Evolutionary conservation across 2,888 invertebrate species (phyloP).

Genomic region (Leucozona laternaria): DNA sequence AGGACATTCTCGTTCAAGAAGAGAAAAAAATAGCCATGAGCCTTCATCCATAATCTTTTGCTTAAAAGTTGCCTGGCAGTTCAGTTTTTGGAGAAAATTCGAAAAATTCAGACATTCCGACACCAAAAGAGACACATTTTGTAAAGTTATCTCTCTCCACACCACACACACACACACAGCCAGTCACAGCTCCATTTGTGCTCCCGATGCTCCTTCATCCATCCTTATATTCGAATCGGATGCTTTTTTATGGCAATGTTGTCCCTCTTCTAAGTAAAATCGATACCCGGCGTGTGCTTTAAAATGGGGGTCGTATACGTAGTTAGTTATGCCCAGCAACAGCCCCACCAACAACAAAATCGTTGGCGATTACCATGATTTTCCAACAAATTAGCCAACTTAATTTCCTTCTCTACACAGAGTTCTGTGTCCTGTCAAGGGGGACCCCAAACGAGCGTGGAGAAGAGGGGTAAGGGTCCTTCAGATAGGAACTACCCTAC

Average conservation of each 20-base stretch:
- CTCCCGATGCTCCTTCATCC: conserved; percentile 1
- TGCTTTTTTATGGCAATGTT: conserved; percentile 50
- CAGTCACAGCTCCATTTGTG: background rate
- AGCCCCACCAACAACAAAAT: conserved; percentile 58
- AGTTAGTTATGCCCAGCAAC: conserved; percentile 2
- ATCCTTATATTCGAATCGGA: conserved; percentile 4
- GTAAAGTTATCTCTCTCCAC: conserved; percentile 65
- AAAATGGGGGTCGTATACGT: conserved; percentile 10
- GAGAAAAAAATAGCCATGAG: conserved; percentile 6
- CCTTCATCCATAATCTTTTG: conserved; percentile 60
- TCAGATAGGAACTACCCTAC: conserved; percentile 24
- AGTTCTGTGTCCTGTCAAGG: conserved; percentile 17
- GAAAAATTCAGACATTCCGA: conserved; percentile 71
- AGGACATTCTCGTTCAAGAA: background rate
- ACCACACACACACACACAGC: background rate
- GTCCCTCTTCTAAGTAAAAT: conserved; percentile 57
- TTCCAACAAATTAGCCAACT: conserved; percentile 76
- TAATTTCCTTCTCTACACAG: conserved; percentile 62
- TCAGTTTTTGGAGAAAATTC: conserved; percentile 10
- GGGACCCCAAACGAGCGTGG: background rate
- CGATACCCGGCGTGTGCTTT: conserved; percentile 57
- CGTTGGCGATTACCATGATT: conserved; percentile 74
- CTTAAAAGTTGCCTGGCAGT: conserved; percentile 38
- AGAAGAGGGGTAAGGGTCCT: background rate
- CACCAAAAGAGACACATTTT: conserved; percentile 67